Percentiles rank a stretch among this genome's conserved stretches.
These are phyloP conservation scores for Dasysyrphus albostriatus DNA, from an alignment of 2,888 invertebrate species.

Conservation along the genomic window DNA sequence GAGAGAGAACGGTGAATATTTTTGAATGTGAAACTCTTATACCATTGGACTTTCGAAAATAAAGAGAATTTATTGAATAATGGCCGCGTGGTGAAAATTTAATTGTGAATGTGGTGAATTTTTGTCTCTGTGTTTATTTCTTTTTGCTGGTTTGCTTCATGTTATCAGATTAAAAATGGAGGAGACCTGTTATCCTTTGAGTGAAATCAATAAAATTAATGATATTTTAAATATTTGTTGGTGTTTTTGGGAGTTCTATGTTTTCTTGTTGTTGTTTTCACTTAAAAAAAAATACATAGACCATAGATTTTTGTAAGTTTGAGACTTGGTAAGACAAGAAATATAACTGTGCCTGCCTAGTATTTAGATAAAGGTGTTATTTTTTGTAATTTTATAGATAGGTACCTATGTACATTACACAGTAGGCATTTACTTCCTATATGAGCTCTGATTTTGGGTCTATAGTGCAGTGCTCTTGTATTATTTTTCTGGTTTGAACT, in stretches of 20 bases:
- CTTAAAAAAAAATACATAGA: too few species aligned
- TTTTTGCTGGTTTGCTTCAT: not conserved
- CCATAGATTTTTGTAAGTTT: too few species aligned
- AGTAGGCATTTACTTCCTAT: too few species aligned
- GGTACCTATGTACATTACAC: too few species aligned
- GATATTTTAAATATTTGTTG: not conserved
- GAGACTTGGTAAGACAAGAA: too few species aligned
- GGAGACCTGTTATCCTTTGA: constrained; percentile 12
- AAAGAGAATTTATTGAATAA: constrained; percentile 59
- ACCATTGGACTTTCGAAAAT: constrained; percentile 34
- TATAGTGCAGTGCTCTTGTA: too few species aligned
- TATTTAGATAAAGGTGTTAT: too few species aligned
- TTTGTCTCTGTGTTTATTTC: not conserved
- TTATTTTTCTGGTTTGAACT: too few species aligned
- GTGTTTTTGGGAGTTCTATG: not conserved
- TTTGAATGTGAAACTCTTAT: constrained; percentile 61
- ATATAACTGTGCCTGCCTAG: too few species aligned
- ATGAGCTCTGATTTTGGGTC: too few species aligned
- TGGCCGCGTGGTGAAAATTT: constrained; percentile 46
- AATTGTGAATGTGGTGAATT: not conserved
- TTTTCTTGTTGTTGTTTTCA: not conserved
- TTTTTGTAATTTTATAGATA: too few species aligned
- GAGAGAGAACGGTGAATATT: constrained; percentile 46
- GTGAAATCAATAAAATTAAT: not conserved
- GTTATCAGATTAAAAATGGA: constrained; percentile 30